Base-by-base conservation (phyloP, 2,888 invertebrate species). In the Cantharis nigra region DNA sequence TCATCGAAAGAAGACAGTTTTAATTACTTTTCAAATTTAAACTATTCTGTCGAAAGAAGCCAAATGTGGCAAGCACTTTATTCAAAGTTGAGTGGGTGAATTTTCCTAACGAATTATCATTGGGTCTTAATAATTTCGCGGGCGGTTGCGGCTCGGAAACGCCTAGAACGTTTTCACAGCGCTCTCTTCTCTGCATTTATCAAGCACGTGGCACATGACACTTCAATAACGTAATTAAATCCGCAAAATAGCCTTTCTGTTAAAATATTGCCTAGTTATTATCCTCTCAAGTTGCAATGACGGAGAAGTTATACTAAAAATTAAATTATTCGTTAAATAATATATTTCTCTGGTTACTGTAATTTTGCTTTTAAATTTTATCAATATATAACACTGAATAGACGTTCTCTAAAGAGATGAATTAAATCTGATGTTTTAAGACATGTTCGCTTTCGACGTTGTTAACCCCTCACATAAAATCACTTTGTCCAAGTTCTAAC, bases 181-280 rank as follows among this genome's bases (percentile, higher is more conserved):
- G 83, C 83, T 83, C 83, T 84, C 82, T 83, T 84, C 84, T 85
- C 84, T 83, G 86, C 87, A 87, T 87, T 88, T 87, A 88, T 88
- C 87, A 88, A 87, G 85, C 84, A 86, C 85, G 85, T 84, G 86
- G 87, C 87, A 87, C 87, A 87, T 87, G 87, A 87, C 87, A 88
- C 87, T 87, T 88, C 87, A 87, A 88, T 88, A 88, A 87, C 87
- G 87, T 87, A 88, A 88, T 88, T 88, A 88, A 88, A 88, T 87
- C 87, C 87, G 84, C 87, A 87, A 85, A 87, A 88, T 87, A 87
- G 87, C 86, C 86, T 85, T 84, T 84, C 84, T 83, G 85, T 85
- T 88, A 86, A 87, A 86, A 87, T 87, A 87, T 88, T 81, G 87
- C 87, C 80, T 82, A 83, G 85, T 87, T 87, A 88, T 88, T 88